Evolutionary conservation across 2,888 invertebrate species (phyloP), one percentile per base, ranked within the genome.

Genomic region (Arge pagana): DNA sequence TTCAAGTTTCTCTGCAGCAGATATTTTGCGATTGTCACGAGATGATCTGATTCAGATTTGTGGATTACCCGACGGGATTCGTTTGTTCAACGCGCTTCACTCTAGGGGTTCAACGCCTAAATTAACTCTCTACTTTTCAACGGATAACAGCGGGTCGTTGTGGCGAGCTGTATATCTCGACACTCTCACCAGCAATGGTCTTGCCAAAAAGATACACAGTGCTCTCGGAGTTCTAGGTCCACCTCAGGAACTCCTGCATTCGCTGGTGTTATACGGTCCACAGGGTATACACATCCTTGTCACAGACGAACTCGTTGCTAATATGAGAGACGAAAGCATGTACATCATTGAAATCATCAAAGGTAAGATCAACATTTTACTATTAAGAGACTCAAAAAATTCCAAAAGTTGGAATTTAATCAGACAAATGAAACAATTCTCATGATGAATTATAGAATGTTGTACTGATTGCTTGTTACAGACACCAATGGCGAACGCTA

Each of bases 31-130:
- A 75, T 81, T 96, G 74, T 89, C 91, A 0, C 85, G 94, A 36
- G 93, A 95, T 57, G 96, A 97, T 78, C 81, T 96, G 31, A 92
- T 96, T 52, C 92, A 96, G 79, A 93, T 97, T 53, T 96, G 95
- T 76, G 96, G 96, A 0, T 81, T 95, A 54, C 90, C 94, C 28
- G 96, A 96, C 75, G 97, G 96, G 3, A 96, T 96, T 53, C 85
- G 96, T 61, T 83, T 96, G 54, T 94, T 87, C 79, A 96, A 96
- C 77, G 89, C 91, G 24, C 79, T 96, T 39, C 92, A 93, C 68
- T 85, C 88, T 64, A 91, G 90, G 71, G 77, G 82, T 10, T 83
- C 87, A 61, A 82, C 87, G 48, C 93, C 93, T 0, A 86, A 89
- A 8, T 80, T 93, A 52, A 93, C 92, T 1, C 80, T 96, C 48